Evolutionary conservation across 2,888 invertebrate genomes (phyloP), one percentile per base, ranked within the genome.

Genomic region (Dasypogon diadema): DNA sequence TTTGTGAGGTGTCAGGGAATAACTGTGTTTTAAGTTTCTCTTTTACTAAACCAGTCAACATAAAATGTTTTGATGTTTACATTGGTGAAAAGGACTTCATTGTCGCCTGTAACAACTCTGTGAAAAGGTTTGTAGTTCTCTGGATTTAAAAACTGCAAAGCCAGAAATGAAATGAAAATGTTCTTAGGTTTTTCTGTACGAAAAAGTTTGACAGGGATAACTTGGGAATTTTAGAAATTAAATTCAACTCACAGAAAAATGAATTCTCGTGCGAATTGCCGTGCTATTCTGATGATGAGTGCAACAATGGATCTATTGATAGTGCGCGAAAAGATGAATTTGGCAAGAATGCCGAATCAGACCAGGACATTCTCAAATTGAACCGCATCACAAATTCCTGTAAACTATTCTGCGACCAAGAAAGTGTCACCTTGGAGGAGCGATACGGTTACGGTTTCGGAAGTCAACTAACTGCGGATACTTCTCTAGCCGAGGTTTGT

Each of bases 371-470:
- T 26, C 1, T 70, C 10, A 82, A 82, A 58, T 78, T 85, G 5
- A 81, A 80, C 60, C 82, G 83, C 65, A 83, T 84, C 68, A 85
- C 85, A 34, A 83, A 85, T 30, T 81, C 80, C 34, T 85, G 85
- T 79, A 81, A 81, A 74, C 75, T 85, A 21, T 80, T 83, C 55
- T 74, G 84, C n/a, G 83, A 84, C 58, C 81, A 81, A 21, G 80
- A 79, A 21, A 73, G 78, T 18, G 76, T 79, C 5, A 79, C 81
- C 37, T 81, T 84, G 26, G 80, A 80, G 37, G 80, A 80, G 22
- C 79, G 82, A 55, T 85, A 80, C 74, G 76, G 79, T 26, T 85
- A 84, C 77, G 85, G 85, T 10, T 85, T 81, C 75, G 81, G 81
- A 24, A 80, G 83, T 46, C 79, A 79, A 74, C 82, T 79, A 73